These are phyloP conservation scores for Drosophila serrata DNA, from an alignment of 1,140 invertebrate genomes.

Conservation along the genomic window DNA sequence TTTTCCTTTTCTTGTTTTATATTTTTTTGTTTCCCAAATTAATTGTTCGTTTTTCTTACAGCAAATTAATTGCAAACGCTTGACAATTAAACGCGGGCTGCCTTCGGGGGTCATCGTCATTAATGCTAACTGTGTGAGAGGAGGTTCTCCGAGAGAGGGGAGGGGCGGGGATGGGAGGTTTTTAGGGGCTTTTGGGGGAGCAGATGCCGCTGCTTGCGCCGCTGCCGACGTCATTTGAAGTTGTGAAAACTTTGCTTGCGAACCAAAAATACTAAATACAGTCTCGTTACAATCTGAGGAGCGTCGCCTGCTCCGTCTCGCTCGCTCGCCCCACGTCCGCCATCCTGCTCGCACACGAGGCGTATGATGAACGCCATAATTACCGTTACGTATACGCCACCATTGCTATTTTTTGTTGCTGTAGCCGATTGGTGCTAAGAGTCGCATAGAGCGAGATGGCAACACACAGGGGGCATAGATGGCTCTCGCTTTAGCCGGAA, in stretches of 20 bases:
- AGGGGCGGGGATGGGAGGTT: no score
- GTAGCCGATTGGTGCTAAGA: constrained; percentile 68
- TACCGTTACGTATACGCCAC: constrained; percentile 85
- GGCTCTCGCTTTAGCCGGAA: constrained; percentile 10
- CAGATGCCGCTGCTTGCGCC: constrained; percentile 31
- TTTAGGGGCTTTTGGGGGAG: background rate
- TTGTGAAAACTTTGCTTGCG: constrained; percentile 80
- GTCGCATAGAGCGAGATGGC: constrained; percentile 46
- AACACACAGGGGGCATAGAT: background rate
- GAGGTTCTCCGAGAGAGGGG: background rate
- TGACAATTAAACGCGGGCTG: constrained; percentile 72
- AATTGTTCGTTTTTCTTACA: constrained; percentile 78
- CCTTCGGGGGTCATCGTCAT: constrained; percentile 59
- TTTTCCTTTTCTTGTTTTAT: constrained; percentile 6
- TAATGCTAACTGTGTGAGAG: constrained; percentile 48
- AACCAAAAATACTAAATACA: constrained; percentile 82
- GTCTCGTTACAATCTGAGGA: constrained; percentile 83
- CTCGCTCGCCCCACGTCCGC: constrained; percentile 26
- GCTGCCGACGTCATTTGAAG: constrained; percentile 49
- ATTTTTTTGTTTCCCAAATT: constrained; percentile 54
- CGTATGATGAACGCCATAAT: constrained; percentile 85
- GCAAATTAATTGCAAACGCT: constrained; percentile 82
- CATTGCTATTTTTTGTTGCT: constrained; percentile 81
- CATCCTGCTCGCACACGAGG: constrained; percentile 50
- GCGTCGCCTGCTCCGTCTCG: constrained; percentile 49